Evolutionary conservation across 53 echinoderm and acorn worm species (phyloP), one percentile per base, ranked within the genome.

Genomic region (Echinarachnius parma): DNA sequence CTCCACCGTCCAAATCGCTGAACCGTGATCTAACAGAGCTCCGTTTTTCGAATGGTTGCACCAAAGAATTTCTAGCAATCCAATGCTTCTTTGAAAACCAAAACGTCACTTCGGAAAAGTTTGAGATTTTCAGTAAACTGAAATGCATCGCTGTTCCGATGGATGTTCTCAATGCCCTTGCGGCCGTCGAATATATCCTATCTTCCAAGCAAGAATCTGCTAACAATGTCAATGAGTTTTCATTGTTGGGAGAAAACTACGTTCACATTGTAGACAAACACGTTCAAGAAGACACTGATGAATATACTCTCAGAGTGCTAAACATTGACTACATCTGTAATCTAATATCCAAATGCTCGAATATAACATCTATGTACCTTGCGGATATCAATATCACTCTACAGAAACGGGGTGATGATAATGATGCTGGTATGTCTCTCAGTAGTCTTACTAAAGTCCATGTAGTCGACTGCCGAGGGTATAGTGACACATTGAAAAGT

Each of bases 301-400:
- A 48, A 5, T 48, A 22, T 48, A 1, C 21, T 8, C 21, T 48
- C 48, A 48, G n/a, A 11, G 21, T 1, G 19, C n/a, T 48, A 48
- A 22, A 48, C n/a, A 1, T 48, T 14, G 3, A 48, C 18, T 20
- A 20, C 21, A 48, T 48, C 13, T 8, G 21, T 2, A 22, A 48
- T 20, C 21, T 48, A 22, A 48, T 48, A 22, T 48, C 48, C 18
- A 11, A 18, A 4, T 48, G 48, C 21, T 48, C n/a, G 21, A 20
- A 48, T 16, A 18, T 48, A 48, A 48, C 48, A 48, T 48, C 48
- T 16, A 48, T 48, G n/a, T n/a, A n/a, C n/a, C n/a, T n/a, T n/a
- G n/a, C n/a, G n/a, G n/a, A n/a, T n/a, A n/a, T n/a, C n/a, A n/a
- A n/a, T n/a, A n/a, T n/a, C n/a, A n/a, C n/a, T n/a, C n/a, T n/a